Conservation (phyloP, 2,888 invertebrate genomes). For the Pollenia griseotomentosa region DNA sequence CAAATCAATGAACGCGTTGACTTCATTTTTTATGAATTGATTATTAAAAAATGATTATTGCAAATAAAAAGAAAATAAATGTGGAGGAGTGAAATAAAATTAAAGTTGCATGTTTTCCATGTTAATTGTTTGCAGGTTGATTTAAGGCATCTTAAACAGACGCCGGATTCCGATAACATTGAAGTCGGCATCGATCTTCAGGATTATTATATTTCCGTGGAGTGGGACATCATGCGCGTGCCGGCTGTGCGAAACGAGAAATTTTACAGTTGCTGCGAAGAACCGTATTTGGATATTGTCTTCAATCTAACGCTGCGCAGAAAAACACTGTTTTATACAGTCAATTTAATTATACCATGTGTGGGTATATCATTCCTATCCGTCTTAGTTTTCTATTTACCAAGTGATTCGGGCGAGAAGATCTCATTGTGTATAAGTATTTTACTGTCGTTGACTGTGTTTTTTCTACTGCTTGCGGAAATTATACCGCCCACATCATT, state of each 20-base stretch:
- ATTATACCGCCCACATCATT: conserved; percentile 97
- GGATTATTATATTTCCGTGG: conserved; percentile 98
- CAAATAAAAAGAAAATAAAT: neutral
- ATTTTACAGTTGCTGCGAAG: conserved; percentile 98
- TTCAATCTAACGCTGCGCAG: conserved; percentile 97
- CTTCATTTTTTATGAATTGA: too few species aligned
- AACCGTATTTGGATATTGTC: conserved; percentile 98
- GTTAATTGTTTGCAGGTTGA: conserved; percentile 89
- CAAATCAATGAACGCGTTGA: too few species aligned
- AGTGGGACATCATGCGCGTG: conserved; percentile 98
- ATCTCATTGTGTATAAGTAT: conserved; percentile 98
- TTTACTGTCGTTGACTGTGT: conserved; percentile 95
- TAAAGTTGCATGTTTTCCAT: neutral
- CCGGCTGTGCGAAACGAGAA: conserved; percentile 95
- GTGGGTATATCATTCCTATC: conserved; percentile 98
- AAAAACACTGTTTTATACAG: conserved; percentile 98
- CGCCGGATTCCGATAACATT: conserved; percentile 94
- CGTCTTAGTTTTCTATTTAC: conserved; percentile 98
- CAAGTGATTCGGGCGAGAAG: conserved; percentile 98
- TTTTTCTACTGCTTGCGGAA: conserved; percentile 96
- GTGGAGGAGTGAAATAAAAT: neutral
- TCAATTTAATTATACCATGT: conserved; percentile 98
- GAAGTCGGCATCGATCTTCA: conserved; percentile 96
- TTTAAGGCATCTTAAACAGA: conserved; percentile 93
- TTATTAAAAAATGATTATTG: too few species aligned